Base-by-base conservation (phyloP, 2,113 vertebrate genomes). In the Cheirogaleus medius region DNA sequence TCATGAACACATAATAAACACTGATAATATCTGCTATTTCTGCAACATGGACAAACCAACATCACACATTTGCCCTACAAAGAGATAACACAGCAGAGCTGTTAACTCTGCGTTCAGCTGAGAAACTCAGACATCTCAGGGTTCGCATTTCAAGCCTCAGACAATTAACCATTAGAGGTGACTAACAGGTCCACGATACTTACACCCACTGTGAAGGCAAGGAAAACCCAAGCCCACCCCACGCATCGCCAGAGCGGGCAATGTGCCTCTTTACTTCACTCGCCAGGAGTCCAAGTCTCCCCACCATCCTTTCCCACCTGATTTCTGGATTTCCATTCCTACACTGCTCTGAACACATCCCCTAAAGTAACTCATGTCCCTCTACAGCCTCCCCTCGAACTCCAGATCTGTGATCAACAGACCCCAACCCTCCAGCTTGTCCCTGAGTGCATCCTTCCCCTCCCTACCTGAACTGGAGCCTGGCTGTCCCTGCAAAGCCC, bases 191-290 rank as follows among this genome's bases (percentile, higher is more conserved):
- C 29, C 39, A 56, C 27, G 32, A 60, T 11, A 27, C 13, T 32
- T 32, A 81, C 12, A 60, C 18, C 71, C 8, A 77, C 27, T 15
- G 60, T 20, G 66, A 52, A 91, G 56, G 60, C 18, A 13, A 23
- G 14, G 10, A 42, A 10, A 6, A 60, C 34, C 20, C 15, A 20
- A 49, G 39, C 15, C 69, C 54, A 64, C 4, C 5, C 42, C 63
- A 11, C 29, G 7, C 21, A 83, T 6, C 4, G 0, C 5, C n/a
- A 20, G 20, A 56, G 20, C 20, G 7, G 54, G 54, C 1, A 7
- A 56, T 17, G 17, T 54, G 52, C 52, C 52, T 54, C 20, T 21
- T 56, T 56, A 44, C 42, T 64, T 87, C 56, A 44, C 32, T 58
- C 17, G n/a, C 12, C 42, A 54, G 20, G 63, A 63, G 44, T 76